These are phyloP conservation scores for Eubucco bourcierii DNA, from an alignment of 2,113 vertebrate genomes.

Conservation along the genomic window DNA sequence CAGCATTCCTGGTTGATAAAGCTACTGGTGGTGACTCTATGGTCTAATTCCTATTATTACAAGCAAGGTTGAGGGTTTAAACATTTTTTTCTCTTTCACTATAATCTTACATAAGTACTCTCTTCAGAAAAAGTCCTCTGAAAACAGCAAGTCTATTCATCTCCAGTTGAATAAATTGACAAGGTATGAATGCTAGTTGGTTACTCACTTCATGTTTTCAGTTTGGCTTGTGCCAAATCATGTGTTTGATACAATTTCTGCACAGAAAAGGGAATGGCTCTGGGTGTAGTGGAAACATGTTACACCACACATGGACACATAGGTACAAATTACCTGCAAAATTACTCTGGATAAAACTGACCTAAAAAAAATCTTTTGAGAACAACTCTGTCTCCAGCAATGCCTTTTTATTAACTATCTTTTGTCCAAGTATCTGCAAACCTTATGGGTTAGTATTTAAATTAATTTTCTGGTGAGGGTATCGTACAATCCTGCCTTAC, in stretches of 20 bases:
- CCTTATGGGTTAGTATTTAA: not conserved
- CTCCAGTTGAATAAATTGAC: not conserved
- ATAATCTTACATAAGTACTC: not conserved
- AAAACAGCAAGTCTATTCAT: slow-evolving; percentile 13
- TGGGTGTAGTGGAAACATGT: not conserved
- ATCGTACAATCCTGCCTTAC: not conserved
- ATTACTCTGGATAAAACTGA: not conserved
- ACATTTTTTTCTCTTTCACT: not conserved
- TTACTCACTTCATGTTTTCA: not conserved
- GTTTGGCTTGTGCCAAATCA: not conserved
- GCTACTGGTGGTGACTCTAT: not conserved
- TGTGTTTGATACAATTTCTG: not conserved
- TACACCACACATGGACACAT: not conserved
- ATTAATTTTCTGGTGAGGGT: not conserved
- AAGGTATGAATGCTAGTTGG: not conserved
- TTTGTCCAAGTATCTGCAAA: not conserved
- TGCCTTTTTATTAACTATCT: not conserved
- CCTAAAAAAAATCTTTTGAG: not conserved
- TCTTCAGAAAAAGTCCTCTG: not conserved
- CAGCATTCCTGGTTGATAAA: not conserved
- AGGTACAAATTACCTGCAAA: not conserved
- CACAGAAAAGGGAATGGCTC: not conserved
- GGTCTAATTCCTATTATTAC: not conserved
- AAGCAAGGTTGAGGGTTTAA: not conserved
- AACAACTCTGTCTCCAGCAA: not conserved